Evolutionary conservation across 2,113 vertebrate species (phyloP).

Genomic region (Eidolon helvum): DNA sequence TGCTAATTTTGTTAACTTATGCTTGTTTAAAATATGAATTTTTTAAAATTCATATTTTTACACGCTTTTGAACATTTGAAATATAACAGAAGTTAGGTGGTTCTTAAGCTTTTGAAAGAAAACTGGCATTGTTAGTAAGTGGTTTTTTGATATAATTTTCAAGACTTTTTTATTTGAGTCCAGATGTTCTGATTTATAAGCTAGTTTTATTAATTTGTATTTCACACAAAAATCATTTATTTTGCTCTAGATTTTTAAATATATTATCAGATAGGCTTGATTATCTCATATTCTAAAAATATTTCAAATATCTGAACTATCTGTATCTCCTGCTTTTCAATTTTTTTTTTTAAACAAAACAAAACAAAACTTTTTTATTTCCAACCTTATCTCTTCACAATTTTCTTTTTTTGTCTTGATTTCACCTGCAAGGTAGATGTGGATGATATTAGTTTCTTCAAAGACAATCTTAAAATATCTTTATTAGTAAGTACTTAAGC

Average conservation of each 20-base stretch:
- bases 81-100: neutral
- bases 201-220: neutral
- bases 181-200: neutral
- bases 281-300: neutral
- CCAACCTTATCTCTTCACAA: neutral
- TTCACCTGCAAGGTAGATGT: neutral
- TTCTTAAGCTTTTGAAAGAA: neutral
- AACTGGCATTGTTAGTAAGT: neutral
- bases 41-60: neutral
- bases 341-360: neutral
- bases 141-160: neutral
- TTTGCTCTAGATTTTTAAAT: neutral
- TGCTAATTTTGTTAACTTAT: neutral
- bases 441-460: neutral
- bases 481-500: neutral
- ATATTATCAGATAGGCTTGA: neutral
- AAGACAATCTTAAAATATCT: neutral
- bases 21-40: neutral
- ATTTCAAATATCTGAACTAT: neutral
- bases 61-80: neutral
- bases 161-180: neutral
- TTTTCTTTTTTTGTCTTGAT: neutral
- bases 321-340: neutral
- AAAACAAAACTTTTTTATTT: neutral
- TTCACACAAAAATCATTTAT: neutral